Evolutionary conservation across 1,140 invertebrate species (phyloP).

Genomic region (Hypsibius dujardini): DNA sequence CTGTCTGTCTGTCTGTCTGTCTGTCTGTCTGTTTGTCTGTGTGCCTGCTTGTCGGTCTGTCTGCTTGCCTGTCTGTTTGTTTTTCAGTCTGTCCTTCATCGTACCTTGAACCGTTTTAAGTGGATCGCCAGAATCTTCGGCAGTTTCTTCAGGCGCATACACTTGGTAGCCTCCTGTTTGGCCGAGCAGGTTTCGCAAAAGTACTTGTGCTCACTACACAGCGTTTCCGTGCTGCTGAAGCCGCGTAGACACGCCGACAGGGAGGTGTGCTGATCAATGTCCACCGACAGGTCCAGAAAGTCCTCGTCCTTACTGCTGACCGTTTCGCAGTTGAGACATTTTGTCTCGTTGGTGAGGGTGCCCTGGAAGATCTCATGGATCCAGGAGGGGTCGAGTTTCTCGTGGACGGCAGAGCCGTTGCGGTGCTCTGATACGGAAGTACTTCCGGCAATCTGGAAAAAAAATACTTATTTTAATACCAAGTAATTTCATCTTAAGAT

Average conservation of each 20-base stretch:
- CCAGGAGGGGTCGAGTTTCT: conserved; percentile 65
- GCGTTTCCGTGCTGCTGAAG: conserved; percentile 93
- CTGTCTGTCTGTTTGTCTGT: no score
- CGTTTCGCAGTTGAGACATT: conserved; percentile 98
- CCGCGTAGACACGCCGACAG: conserved; percentile 93
- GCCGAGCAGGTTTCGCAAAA: conserved; percentile 98
- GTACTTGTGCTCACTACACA: conserved; percentile 99
- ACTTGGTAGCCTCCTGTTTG: conserved; percentile 93
- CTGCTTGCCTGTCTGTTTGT: no score
- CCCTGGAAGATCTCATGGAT: conserved; percentile 99
- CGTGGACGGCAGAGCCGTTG: background rate
- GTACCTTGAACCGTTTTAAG: conserved; percentile 96
- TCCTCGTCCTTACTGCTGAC: conserved; percentile 97
- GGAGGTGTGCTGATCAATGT: conserved; percentile 97
- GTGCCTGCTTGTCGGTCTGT: no score
- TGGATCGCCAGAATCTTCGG: conserved; percentile 93
- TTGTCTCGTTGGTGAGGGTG: conserved; percentile 92
- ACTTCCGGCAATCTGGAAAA: no score
- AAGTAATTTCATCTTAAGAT: no score
- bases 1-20: no score
- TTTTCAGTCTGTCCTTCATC: no score
- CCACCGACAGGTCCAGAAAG: conserved; percentile 95
- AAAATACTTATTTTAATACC: no score
- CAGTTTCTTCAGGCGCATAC: conserved; percentile 93
- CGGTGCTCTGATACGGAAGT: conserved; percentile 38